phyloP scores from a whole-genome alignment of 2,888 invertebrate species.

The Aphidoletes aphidimyza region DNA sequence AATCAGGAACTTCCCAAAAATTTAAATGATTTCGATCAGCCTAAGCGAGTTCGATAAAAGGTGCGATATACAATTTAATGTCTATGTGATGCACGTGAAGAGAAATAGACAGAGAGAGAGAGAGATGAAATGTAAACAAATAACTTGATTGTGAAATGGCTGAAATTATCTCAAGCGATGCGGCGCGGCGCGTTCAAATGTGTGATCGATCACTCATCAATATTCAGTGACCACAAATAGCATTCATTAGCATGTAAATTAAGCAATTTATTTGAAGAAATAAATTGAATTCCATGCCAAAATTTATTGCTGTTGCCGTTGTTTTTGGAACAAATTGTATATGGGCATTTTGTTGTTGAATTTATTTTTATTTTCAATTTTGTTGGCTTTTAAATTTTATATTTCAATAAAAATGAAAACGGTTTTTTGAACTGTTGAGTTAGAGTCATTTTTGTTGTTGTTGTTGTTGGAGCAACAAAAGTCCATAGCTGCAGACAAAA shows the following conservation, averaged over 20 bases:
- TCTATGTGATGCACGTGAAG: neutral
- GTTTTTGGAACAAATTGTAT: neutral
- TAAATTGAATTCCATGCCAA: conserved; percentile 4
- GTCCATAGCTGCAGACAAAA: too few relatives aligned
- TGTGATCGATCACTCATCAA: conserved; percentile 34
- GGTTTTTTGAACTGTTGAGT: too few relatives aligned
- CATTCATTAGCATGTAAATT: conserved; percentile 22
- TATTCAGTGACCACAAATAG: conserved; percentile 10
- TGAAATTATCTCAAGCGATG: neutral
- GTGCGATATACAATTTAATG: neutral
- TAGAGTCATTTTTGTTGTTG: too few relatives aligned
- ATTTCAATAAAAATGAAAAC: too few relatives aligned
- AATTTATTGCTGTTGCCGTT: neutral
- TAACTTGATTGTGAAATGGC: conserved; percentile 17
- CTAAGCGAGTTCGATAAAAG: neutral
- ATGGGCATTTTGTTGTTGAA: too few relatives aligned
- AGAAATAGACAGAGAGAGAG: neutral
- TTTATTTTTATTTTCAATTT: neutral
- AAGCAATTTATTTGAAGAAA: neutral
- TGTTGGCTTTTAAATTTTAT: neutral
- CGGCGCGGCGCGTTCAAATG: neutral
- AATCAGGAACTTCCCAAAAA: too few relatives aligned
- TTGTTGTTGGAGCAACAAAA: too few relatives aligned
- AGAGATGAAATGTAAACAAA: neutral
- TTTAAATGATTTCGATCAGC: neutral